Evolutionary conservation across 2,888 invertebrate genomes (phyloP), one percentile per base, ranked within the genome.

Genomic region (Drosophila sordidula): DNA sequence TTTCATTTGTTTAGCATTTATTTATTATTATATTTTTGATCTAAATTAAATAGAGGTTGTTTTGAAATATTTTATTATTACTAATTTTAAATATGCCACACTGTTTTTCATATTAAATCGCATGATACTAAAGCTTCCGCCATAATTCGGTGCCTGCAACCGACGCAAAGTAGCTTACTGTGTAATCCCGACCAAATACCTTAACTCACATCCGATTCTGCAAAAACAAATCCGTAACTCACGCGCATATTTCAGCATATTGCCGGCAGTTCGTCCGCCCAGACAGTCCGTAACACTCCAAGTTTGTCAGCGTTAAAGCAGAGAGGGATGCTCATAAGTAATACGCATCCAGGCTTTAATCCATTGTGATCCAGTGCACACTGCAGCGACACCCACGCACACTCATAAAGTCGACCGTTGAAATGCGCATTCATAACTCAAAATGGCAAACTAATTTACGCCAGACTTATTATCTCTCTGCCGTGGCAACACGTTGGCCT

Each of bases 371-470:
- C 65, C 76, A 84, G 46, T 80, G 58, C 70, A 59, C 65, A 58
- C 59, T 62, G 59, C 52, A 46, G 29, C 36, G 16, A 32, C 36
- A 14, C 47, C 38, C 29, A 49, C 29, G 5, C 52, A 47, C 34
- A 14, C 49, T 39, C 52, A 62, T 51, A 46, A 51, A 38, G 63
- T 49, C 16, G 25, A 50, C 36, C 71, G 85, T 62, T 70, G 78
- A 89, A 85, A 87, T 87, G 84, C 89, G 89, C 87, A 85, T 85
- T 85, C 84, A 85, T 85, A 87, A 85, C 87, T 87, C 87, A 89
- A 89, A 85, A 85, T 85, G 87, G 84, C 84, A 87, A 89, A 85
- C 84, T 85, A 85, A 85, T 85, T 85, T 85, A 84, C 78, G 84
- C 78, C 80, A 83, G 89, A 80, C 84, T 84, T 89, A 85, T 85